These are phyloP conservation scores for Mythimna vitellina DNA, from an alignment of 2,888 invertebrate species.

Conservation along the genomic window DNA sequence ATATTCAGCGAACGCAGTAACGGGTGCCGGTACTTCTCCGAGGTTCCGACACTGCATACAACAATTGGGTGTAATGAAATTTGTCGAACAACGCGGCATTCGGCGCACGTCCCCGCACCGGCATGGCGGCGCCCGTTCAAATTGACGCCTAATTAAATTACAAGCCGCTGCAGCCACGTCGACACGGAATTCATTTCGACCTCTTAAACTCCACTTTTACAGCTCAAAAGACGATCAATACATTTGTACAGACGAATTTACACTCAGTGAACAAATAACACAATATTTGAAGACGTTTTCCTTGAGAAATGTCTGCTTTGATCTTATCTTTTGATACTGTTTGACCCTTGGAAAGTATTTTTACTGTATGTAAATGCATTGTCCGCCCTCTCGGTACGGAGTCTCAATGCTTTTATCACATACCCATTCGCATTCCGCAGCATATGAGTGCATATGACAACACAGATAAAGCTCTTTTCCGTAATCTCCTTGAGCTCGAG, in stretches of 20 bases:
- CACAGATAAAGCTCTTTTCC: slow-evolving; percentile 61
- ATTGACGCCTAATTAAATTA: slow-evolving; percentile 88
- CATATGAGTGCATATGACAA: slow-evolving; percentile 60
- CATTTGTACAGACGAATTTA: slow-evolving; percentile 42
- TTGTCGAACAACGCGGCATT: slow-evolving; percentile 80
- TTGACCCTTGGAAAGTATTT: slow-evolving; percentile 28
- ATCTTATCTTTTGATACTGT: slow-evolving; percentile 27
- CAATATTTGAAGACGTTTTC: slow-evolving; percentile 24
- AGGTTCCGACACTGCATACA: slow-evolving; percentile 70
- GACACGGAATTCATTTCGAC: slow-evolving; percentile 74
- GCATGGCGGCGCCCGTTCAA: slow-evolving; percentile 71
- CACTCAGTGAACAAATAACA: slow-evolving; percentile 28
- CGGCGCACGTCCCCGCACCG: slow-evolving; percentile 83
- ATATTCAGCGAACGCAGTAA: slow-evolving; percentile 55
- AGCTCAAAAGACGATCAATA: slow-evolving; percentile 62
- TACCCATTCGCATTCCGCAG: slow-evolving; percentile 47
- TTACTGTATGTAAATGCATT: slow-evolving; percentile 50
- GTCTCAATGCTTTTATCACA: slow-evolving; percentile 52
- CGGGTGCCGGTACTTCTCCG: slow-evolving; percentile 53
- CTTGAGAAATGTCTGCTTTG: neutral
- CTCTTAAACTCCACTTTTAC: slow-evolving; percentile 68
- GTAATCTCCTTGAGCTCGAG: slow-evolving; percentile 65
- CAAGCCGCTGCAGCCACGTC: slow-evolving; percentile 75
- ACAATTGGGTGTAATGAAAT: slow-evolving; percentile 82
- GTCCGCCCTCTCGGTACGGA: slow-evolving; percentile 13